Base-by-base conservation (phyloP, 2,797 vertebrate species). In the Chanos chanos region DNA sequence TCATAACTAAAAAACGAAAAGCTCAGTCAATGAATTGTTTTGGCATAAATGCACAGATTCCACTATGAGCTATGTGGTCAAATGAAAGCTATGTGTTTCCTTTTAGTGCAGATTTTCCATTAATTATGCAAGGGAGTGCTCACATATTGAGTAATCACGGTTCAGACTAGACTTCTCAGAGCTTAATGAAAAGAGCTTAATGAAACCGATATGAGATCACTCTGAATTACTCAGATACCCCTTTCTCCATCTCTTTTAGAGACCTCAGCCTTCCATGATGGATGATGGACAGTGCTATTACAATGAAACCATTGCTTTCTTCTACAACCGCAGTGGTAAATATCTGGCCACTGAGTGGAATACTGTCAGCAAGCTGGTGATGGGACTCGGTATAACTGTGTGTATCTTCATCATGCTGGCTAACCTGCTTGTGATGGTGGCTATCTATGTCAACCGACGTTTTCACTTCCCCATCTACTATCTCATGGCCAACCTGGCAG, bases 401-500 rank as follows among this genome's bases (percentile, higher is more conserved):
- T 98, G 96, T 68, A 94, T 99, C 86, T 99, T 99, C 83, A 99
- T 99, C 86, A 99, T 99, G 97, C 80, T 99, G 55, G 96, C 97
- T 81, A 99, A 99, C 87, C 85, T 99, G 1, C 90, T 99, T 49
- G 97, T 99, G 80, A 99, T 99, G 96, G 91, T 97, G 68, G 97
- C 97, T 70, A 98, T 99, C 84, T 98, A 99, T 2, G 92, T 98
- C 83, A 99, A 99, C 88, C 92, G 94, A n/a, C 89, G 96, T 61
- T 99, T 99, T 85, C 97, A 99, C 80, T 99, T 98, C 72, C 97
- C 97, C 87, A 99, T 99, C 86, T 99, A 99, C 92, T 99, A 99
- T 82, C 86, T 99, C 81, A 99, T 99, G 97, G 97, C 97, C 66
- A 99, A 99, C 77, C 85, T 99, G 79, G 97, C 97, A 0, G 97